Conservation (phyloP, 2,888 invertebrate species). For the Scaptomyza tumidula region DNA sequence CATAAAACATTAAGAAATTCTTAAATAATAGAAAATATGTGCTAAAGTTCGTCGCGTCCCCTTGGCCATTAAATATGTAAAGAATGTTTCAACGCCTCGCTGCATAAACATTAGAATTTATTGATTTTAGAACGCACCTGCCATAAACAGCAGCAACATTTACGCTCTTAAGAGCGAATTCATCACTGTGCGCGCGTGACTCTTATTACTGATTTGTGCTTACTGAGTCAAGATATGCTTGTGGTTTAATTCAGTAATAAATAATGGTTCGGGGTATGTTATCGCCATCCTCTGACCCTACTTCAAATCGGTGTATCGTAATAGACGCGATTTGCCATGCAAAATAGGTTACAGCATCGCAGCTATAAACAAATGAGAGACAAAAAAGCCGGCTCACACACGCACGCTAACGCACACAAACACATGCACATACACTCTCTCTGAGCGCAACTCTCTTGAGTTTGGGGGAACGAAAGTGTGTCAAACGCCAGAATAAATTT, state of each 20-base stretch:
- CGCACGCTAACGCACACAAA: conserved; percentile 15
- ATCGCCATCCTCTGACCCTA: conserved; percentile 61
- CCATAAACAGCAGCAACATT: conserved; percentile 2
- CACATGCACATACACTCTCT: background rate
- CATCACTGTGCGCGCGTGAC: conserved; percentile 51
- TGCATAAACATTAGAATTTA: conserved; percentile 38
- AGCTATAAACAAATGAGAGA: conserved; percentile 29
- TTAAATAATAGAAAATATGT: conserved; percentile 4
- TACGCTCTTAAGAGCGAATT: conserved; percentile 18
- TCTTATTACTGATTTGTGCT: conserved; percentile 47
- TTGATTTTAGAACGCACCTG: conserved; percentile 34
- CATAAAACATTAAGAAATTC: conserved; percentile 19
- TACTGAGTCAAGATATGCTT: conserved; percentile 12
- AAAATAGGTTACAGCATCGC: conserved; percentile 80
- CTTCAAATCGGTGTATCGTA: conserved; percentile 55
- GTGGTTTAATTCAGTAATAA: conserved; percentile 16
- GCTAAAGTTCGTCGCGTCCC: background rate
- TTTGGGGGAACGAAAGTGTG: conserved; percentile 71
- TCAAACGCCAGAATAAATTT: conserved; percentile 75
- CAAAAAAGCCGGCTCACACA: conserved; percentile 46
- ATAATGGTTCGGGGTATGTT: conserved; percentile 14
- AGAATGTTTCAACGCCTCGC: conserved; percentile 44
- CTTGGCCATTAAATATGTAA: conserved; percentile 49
- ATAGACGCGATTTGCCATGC: conserved; percentile 62
- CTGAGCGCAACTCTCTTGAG: conserved; percentile 31